phyloP scores from a whole-genome alignment of 1,140 invertebrate species.

The Myzus persicae region DNA sequence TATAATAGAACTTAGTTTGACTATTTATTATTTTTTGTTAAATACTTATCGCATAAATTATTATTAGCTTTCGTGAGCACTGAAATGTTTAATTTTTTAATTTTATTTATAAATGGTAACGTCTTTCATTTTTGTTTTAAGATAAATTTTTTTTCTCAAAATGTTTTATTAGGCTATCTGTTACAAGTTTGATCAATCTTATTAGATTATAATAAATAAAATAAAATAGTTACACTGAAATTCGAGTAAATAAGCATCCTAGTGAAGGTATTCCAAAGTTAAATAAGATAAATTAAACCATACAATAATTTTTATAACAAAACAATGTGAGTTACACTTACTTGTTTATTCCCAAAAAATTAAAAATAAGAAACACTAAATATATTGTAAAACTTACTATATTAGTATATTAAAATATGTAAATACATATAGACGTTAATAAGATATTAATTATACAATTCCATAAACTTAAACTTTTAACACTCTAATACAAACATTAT shows the following conservation, averaged over 20 bases:
- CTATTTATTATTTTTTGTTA: constrained; percentile 3
- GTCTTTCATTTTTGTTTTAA: too few species aligned
- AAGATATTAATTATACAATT: background rate
- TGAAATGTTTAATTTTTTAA: background rate
- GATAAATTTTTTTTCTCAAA: too few species aligned
- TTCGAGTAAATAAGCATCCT: too few species aligned
- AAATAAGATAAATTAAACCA: background rate
- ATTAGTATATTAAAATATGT: too few species aligned
- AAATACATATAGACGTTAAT: background rate
- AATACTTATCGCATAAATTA: background rate
- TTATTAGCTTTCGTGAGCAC: background rate
- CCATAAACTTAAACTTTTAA: background rate
- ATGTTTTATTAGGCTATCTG: too few species aligned
- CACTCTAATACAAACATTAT: background rate
- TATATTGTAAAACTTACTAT: background rate
- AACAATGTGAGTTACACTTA: background rate
- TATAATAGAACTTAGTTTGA: background rate
- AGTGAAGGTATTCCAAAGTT: too few species aligned
- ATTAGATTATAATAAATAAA: too few species aligned
- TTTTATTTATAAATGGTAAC: background rate
- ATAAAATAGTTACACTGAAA: too few species aligned
- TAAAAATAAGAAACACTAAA: background rate
- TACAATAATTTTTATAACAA: background rate
- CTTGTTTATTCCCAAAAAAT: background rate
- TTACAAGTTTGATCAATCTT: too few species aligned